Evolutionary conservation across 1,140 invertebrate genomes (phyloP), one percentile per base, ranked within the genome.

Genomic region (Musca domestica): DNA sequence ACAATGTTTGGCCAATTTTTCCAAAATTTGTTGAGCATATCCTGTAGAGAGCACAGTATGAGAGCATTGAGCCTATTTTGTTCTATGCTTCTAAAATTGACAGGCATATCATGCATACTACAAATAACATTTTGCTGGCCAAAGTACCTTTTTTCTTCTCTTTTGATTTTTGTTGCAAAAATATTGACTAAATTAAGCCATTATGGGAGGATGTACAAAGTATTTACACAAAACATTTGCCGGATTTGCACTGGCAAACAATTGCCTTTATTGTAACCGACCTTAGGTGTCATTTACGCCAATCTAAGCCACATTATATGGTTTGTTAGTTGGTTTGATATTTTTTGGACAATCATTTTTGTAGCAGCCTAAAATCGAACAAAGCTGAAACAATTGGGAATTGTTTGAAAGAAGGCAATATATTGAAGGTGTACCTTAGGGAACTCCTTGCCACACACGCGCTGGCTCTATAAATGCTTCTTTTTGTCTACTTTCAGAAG

Each of bases 281-380:
- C 48, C 48, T 51, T 19, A 51, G 48, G 48, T 51, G 48, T 22
- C 20, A 51, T 51, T 51, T 51, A 51, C 48, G 48, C 48, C 17
- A 20, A 51, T 51, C 48, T 19, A 22, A 20, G 48, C 12, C 17
- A 51, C 48, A 51, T 51, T 51, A 51, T 19, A 51, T 20, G 48
- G n/a, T 12, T 19, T 19, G 20, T 20, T 51, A 9, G 19, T 51
- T 19, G n/a, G 47, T 49, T 51, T 51, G n/a, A n/a, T n/a, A n/a
- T 41, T 41, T 12, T 41, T 41, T 10, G 2, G 12, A 41, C 34
- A 41, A 41, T 41, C 6, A 30, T 9, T 41, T 41, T 10, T 9
- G 12, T 12, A n/a, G n/a, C n/a, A n/a, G n/a, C n/a, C n/a, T n/a
- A n/a, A n/a, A n/a, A n/a, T n/a, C n/a, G n/a, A n/a, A 20, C 48